phyloP scores from a whole-genome alignment of 2,797 vertebrate species.

The Mus minutoides region DNA sequence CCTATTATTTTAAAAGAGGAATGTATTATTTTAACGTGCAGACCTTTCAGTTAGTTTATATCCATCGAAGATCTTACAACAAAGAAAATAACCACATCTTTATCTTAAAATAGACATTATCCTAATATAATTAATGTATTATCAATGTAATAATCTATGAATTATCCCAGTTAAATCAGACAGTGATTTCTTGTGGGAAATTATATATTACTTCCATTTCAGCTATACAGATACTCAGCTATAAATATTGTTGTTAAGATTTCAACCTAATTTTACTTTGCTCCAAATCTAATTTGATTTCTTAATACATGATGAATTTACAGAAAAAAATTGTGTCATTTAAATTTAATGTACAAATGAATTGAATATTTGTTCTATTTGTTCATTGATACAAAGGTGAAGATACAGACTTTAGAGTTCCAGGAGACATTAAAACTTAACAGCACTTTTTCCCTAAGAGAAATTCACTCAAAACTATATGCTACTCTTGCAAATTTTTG shows the following conservation, averaged over 20 bases:
- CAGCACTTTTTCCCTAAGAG: background rate
- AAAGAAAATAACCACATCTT: background rate
- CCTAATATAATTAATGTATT: no score
- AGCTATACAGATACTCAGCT: background rate
- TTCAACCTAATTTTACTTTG: background rate
- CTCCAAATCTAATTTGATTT: background rate
- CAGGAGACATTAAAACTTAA: conserved; percentile 2
- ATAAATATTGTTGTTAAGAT: background rate
- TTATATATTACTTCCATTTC: background rate
- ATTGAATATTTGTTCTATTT: background rate
- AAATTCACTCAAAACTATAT: background rate
- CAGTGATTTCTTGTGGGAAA: background rate
- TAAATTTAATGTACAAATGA: background rate
- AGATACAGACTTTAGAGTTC: background rate
- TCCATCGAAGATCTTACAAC: background rate
- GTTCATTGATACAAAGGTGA: background rate
- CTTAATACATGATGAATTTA: background rate
- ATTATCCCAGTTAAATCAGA: background rate
- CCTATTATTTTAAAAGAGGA: background rate
- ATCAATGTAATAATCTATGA: background rate
- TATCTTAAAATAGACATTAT: background rate
- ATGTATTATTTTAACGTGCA: background rate
- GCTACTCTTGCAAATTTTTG: background rate
- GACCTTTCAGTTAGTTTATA: background rate
- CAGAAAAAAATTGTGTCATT: background rate